Conservation (phyloP, 1,140 invertebrate genomes). For the Drosophila arizonae region DNA sequence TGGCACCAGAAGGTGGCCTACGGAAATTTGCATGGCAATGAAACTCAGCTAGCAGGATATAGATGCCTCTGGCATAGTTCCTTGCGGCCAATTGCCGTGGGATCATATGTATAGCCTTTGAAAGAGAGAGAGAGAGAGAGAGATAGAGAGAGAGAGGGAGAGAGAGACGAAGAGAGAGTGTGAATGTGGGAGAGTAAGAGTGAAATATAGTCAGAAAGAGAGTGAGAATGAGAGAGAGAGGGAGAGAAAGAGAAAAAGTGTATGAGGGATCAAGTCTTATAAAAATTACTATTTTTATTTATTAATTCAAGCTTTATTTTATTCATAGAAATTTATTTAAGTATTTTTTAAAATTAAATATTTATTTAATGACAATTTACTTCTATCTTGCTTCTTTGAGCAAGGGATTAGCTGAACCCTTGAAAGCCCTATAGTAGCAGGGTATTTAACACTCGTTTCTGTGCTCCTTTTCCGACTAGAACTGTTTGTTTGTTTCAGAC, state of each 20-base stretch:
- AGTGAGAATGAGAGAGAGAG: too few relatives aligned
- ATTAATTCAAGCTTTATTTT: too few relatives aligned
- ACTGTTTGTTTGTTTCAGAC: slow-evolving; percentile 2
- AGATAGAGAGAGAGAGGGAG: too few relatives aligned
- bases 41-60: slow-evolving; percentile 33
- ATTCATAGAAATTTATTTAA: too few relatives aligned
- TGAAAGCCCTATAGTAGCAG: background rate
- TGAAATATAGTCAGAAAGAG: too few relatives aligned
- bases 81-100: background rate
- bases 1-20: background rate
- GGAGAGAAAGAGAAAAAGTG: too few relatives aligned
- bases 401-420: background rate
- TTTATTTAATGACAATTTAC: too few relatives aligned
- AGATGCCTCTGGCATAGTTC: slow-evolving; percentile 30
- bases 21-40: slow-evolving; percentile 67
- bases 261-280: background rate
- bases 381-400: too few relatives aligned
- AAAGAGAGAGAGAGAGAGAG: background rate
- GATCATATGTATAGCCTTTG: background rate
- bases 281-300: background rate
- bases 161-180: too few relatives aligned
- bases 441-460: background rate
- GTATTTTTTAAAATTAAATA: too few relatives aligned
- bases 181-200: too few relatives aligned
- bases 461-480: background rate